phyloP scores from a whole-genome alignment of 2,888 invertebrate genomes.

The Phytoseiulus persimilis region DNA sequence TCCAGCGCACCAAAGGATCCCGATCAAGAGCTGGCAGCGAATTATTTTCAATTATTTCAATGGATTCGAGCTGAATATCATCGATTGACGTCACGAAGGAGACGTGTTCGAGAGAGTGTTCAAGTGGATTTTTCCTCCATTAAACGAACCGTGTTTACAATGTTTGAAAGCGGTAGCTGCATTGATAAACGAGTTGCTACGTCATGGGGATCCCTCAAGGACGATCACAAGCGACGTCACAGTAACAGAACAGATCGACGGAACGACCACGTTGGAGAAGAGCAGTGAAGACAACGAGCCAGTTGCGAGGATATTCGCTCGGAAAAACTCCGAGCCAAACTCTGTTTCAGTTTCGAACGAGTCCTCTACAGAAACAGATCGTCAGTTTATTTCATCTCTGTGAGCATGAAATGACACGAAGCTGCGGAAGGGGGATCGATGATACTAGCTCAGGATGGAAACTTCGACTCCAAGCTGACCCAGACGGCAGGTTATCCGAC shows the following conservation, averaged over 20 bases:
- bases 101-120: neutral
- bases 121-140: neutral
- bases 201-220: neutral
- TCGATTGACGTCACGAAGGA: neutral
- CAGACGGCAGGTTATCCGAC: no score
- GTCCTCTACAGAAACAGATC: no score
- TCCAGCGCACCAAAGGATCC: no score
- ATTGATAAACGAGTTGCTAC: neutral
- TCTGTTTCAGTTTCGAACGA: neutral
- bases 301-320: neutral
- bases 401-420: no score
- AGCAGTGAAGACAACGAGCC: neutral
- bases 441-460: no score
- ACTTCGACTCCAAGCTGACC: no score
- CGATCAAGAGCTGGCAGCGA: no score
- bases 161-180: neutral
- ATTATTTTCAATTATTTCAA: no score
- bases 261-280: neutral
- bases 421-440: no score
- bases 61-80: neutral
- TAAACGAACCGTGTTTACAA: neutral
- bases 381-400: no score
- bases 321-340: neutral
- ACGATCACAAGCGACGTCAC: neutral
- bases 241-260: neutral